Evolutionary conservation across 1,140 invertebrate species (phyloP).

Genomic region (Halesus radiatus): DNA sequence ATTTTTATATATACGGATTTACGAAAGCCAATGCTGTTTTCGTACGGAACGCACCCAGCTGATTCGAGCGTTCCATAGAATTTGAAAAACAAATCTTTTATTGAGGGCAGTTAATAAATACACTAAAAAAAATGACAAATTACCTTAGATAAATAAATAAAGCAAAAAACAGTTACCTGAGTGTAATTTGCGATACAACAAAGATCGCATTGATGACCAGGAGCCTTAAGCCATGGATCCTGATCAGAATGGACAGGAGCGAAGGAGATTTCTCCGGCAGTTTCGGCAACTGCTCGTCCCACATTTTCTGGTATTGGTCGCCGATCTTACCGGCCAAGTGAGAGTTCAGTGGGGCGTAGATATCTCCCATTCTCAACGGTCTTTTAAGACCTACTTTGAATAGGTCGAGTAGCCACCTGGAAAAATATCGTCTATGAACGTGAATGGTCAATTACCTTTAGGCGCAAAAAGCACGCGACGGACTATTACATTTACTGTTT

Average conservation of each 20-base stretch:
- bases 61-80: no score
- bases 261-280: conserved; percentile 60
- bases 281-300: conserved; percentile 59
- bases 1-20: no score
- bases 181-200: conserved; percentile 7
- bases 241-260: conserved; percentile 60
- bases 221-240: conserved; percentile 60
- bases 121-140: no score
- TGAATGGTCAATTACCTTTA: no score
- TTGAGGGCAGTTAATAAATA: no score
- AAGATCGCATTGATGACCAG: conserved; percentile 40
- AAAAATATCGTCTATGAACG: background rate
- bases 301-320: conserved; percentile 37
- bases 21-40: no score
- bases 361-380: conserved; percentile 48
- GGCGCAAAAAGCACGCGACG: no score
- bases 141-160: no score
- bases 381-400: conserved; percentile 46
- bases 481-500: no score
- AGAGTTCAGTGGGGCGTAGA: conserved; percentile 45
- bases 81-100: no score
- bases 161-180: conserved; percentile 45
- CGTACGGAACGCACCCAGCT: no score
- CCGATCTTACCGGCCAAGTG: conserved; percentile 32
- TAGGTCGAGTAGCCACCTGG: conserved; percentile 51